phyloP scores from a whole-genome alignment of 2,113 vertebrate species.

The Cynocephalus volans region DNA sequence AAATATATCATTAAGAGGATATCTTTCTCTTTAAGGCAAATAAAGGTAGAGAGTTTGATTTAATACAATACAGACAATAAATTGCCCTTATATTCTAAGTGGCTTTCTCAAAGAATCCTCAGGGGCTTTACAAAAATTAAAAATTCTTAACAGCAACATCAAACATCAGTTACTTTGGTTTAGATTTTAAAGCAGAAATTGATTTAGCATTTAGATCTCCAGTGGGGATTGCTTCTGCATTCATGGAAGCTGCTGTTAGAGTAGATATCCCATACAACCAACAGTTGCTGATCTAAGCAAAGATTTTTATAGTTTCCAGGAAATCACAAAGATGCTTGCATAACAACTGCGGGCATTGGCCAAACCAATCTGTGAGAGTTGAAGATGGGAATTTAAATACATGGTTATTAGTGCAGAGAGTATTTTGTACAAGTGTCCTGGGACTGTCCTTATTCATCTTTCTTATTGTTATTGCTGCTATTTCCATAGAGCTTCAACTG shows the following conservation, averaged over 20 bases:
- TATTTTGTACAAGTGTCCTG: not conserved
- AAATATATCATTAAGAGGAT: not conserved
- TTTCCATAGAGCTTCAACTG: not conserved
- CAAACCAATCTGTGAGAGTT: not conserved
- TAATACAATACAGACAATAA: constrained; percentile 60
- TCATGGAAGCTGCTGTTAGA: constrained; percentile 40
- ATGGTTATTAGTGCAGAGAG: constrained; percentile 36
- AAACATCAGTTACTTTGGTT: constrained; percentile 76
- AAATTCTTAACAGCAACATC: constrained; percentile 75
- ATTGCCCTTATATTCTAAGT: constrained; percentile 61
- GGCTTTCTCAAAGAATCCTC: constrained; percentile 20
- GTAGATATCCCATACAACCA: not conserved
- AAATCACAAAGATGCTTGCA: constrained; percentile 75
- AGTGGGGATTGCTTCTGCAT: constrained; percentile 40
- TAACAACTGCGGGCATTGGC: constrained; percentile 74
- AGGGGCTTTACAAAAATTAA: constrained; percentile 77
- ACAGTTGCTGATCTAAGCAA: constrained; percentile 64
- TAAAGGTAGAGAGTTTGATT: not conserved
- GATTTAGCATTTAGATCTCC: constrained; percentile 74
- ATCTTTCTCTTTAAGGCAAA: constrained; percentile 68
- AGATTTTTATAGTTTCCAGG: constrained; percentile 75
- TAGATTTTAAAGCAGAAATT: constrained; percentile 79
- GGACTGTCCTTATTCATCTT: not conserved
- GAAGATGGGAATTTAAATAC: constrained; percentile 60
- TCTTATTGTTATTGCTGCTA: not conserved